A percentile compares a stretch with the other conserved stretches of the same genome.
These are phyloP conservation scores for Intellagama lesueurii DNA, from an alignment of 2,797 vertebrate species.

Conservation along the genomic window DNA sequence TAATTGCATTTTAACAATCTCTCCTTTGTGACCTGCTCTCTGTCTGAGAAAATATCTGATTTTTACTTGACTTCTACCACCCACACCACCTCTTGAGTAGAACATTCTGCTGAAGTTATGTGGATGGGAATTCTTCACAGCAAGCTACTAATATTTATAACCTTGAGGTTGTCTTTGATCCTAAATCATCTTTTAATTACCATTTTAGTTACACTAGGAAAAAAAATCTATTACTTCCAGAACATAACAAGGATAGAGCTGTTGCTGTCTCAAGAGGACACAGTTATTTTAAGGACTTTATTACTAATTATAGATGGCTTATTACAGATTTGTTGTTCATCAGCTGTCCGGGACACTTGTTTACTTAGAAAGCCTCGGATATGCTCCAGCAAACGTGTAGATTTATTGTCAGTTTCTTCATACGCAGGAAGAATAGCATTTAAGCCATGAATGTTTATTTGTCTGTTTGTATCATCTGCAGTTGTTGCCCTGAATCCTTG, in stretches of 20 bases:
- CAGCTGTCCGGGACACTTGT: constrained; percentile 65
- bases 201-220: constrained; percentile 66
- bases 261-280: constrained; percentile 63
- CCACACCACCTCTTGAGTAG: background rate
- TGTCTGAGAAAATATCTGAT: constrained; percentile 21
- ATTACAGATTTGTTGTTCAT: constrained; percentile 70
- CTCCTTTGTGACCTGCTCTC: background rate
- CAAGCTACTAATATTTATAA: constrained; percentile 72
- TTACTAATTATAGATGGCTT: constrained; percentile 76
- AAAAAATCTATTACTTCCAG: constrained; percentile 66
- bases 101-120: constrained; percentile 43
- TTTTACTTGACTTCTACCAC: constrained; percentile 35
- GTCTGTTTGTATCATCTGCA: background rate
- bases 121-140: constrained; percentile 53
- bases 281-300: constrained; percentile 75
- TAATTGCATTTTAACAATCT: background rate
- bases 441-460: background rate
- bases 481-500: background rate
- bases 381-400: constrained; percentile 20
- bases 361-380: constrained; percentile 45
- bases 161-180: constrained; percentile 75
- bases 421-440: constrained; percentile 9
- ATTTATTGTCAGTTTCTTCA: constrained; percentile 32
- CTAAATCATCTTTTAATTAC: constrained; percentile 78
- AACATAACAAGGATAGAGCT: constrained; percentile 63